phyloP scores from a whole-genome alignment of 1,140 invertebrate genomes.

The Cherax destructor region DNA sequence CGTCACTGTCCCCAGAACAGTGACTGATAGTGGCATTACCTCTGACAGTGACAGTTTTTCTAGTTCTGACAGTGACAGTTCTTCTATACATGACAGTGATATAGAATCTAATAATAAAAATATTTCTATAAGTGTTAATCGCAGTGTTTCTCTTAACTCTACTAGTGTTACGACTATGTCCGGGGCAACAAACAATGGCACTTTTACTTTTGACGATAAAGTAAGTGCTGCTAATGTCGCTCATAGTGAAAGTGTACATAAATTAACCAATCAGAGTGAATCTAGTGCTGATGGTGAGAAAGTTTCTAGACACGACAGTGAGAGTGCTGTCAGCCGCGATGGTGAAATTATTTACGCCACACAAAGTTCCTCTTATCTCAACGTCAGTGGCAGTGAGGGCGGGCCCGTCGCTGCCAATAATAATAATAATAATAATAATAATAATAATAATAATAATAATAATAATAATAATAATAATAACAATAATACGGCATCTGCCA shows the following conservation, averaged over 20 bases:
- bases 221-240: background rate
- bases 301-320: background rate
- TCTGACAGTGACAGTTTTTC: background rate
- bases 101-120: background rate
- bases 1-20: background rate
- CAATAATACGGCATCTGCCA: background rate
- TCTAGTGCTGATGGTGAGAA: background rate
- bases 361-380: too few relatives aligned
- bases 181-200: too few relatives aligned
- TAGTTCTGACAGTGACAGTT: background rate
- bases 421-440: too few relatives aligned
- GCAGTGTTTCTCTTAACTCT: background rate
- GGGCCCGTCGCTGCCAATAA: too few relatives aligned
- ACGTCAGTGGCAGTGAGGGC: too few relatives aligned
- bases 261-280: background rate
- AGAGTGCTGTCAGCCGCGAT: background rate
- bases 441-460: too few relatives aligned
- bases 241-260: background rate
- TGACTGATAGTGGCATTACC: background rate
- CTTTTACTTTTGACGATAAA: background rate
- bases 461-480: too few relatives aligned
- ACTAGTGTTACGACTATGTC: too few relatives aligned
- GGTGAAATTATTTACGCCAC: too few relatives aligned
- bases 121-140: background rate
- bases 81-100: background rate